Percentiles rank a stretch among this genome's conserved stretches.
phyloP scores from a whole-genome alignment of 2,888 invertebrate genomes.

The Caenorhabditis sp. region DNA sequence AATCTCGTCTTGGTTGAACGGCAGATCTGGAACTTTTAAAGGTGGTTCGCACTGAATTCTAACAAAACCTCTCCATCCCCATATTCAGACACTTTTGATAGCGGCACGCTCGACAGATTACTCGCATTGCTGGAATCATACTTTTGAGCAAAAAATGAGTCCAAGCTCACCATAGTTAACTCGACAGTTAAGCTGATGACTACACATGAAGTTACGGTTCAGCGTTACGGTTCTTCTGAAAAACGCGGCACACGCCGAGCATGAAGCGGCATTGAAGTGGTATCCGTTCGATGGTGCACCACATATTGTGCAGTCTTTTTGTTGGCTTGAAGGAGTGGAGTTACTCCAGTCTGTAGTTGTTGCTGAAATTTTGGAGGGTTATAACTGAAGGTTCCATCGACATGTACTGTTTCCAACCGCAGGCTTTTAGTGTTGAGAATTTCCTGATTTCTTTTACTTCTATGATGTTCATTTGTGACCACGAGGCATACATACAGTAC shows the following conservation, averaged over 20 bases:
- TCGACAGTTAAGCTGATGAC: conserved; percentile 64
- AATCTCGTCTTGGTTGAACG: conserved; percentile 75
- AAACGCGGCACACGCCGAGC: conserved; percentile 77
- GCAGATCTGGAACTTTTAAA: conserved; percentile 54
- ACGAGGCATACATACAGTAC: too few relatives aligned
- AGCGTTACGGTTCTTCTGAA: conserved; percentile 73
- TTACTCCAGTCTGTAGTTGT: conserved; percentile 23
- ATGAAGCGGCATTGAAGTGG: conserved; percentile 75
- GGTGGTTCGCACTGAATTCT: background rate
- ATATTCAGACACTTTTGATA: conserved; percentile 70
- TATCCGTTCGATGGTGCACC: conserved; percentile 76
- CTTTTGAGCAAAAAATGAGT: background rate
- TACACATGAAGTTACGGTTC: conserved; percentile 70
- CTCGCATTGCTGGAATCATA: conserved; percentile 72
- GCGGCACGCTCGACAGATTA: conserved; percentile 75
- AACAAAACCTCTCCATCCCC: conserved; percentile 71
- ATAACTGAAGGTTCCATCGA: too few relatives aligned
- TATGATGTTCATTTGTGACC: too few relatives aligned
- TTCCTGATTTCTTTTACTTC: too few relatives aligned
- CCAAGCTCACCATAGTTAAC: conserved; percentile 70
- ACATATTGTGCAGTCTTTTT: conserved; percentile 70
- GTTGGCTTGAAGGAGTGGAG: conserved; percentile 11
- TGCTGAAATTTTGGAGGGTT: conserved; percentile 16
- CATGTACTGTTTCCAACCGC: too few relatives aligned
- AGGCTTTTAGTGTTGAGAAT: too few relatives aligned